A percentile compares a stretch with the other conserved stretches of the same genome.
phyloP scores from a whole-genome alignment of 2,113 vertebrate genomes.

The Corapipo altera region DNA sequence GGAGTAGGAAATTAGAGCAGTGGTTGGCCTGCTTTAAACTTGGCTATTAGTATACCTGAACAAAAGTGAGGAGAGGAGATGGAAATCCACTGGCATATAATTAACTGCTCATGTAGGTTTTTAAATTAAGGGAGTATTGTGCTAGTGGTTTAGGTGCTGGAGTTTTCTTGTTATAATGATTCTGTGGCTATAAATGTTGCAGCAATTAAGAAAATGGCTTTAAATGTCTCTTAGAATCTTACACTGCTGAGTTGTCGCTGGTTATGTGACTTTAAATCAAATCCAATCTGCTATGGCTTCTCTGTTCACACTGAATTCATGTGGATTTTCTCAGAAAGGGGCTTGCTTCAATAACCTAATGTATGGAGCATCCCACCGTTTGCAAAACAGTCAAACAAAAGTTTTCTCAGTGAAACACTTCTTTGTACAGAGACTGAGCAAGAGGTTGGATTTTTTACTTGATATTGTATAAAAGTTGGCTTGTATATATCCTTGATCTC shows the following conservation, averaged over 20 bases:
- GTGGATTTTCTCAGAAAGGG: not conserved
- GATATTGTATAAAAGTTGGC: not conserved
- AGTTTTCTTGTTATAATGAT: not conserved
- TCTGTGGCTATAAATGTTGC: not conserved
- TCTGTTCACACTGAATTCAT: not conserved
- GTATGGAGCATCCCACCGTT: not conserved
- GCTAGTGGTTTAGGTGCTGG: not conserved
- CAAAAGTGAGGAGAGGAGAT: not conserved
- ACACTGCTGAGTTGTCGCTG: not conserved
- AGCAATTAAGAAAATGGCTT: not conserved
- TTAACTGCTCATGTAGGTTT: not conserved
- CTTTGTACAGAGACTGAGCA: not conserved
- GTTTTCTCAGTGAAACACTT: not conserved
- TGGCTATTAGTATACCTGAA: not conserved
- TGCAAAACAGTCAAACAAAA: not conserved
- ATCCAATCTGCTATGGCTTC: not conserved
- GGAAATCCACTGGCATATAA: not conserved
- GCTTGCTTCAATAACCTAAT: not conserved
- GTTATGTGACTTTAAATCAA: not conserved
- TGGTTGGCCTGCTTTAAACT: not conserved
- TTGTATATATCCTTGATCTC: not conserved
- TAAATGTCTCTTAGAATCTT: not conserved
- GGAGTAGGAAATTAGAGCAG: conserved; percentile 1
- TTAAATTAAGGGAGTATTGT: not conserved
- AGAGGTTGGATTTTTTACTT: not conserved